Conservation (phyloP, 2,113 vertebrate species). For the Heliornis fulica region DNA sequence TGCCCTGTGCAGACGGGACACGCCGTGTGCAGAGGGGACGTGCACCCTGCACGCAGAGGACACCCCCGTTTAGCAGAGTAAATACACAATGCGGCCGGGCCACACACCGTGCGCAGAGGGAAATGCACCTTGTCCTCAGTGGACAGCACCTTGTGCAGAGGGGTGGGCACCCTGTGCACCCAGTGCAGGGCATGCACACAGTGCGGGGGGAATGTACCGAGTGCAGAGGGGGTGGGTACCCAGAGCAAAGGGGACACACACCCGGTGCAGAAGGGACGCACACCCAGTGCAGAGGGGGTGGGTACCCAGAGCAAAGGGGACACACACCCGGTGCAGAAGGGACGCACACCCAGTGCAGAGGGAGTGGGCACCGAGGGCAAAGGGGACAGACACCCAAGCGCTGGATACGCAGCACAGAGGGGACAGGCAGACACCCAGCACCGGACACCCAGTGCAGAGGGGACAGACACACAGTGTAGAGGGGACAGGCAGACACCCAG, state of each 20-base stretch:
- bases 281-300: too few relatives aligned
- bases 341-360: neutral
- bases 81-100: neutral
- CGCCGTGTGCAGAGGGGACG: neutral
- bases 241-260: neutral
- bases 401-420: neutral
- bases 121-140: neutral
- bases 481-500: too few relatives aligned
- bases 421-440: neutral
- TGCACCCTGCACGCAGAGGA: accelerated
- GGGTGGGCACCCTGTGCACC: neutral
- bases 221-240: neutral
- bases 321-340: neutral
- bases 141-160: too few relatives aligned
- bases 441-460: neutral
- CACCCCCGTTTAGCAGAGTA: neutral
- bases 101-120: neutral
- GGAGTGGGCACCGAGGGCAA: too few relatives aligned
- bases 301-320: neutral
- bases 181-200: neutral
- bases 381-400: neutral
- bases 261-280: neutral
- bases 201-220: neutral
- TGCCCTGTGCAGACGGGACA: neutral
- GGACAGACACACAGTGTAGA: neutral